Percentiles rank a stretch among this genome's conserved stretches.
phyloP scores from a whole-genome alignment of 2,797 vertebrate genomes.

The Anguilla anguilla region DNA sequence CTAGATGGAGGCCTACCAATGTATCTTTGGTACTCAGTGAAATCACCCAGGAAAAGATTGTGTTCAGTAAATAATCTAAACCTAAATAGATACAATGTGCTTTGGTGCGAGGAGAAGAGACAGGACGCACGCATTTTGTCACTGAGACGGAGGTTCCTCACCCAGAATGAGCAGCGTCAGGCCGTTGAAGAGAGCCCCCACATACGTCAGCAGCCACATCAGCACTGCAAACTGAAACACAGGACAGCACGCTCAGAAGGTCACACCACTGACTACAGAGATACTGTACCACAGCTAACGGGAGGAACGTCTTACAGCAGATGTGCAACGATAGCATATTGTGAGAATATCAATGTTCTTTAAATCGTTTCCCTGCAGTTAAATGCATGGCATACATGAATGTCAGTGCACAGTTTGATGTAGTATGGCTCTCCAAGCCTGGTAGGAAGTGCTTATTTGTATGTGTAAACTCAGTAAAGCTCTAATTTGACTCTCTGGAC shows the following conservation, averaged over 20 bases:
- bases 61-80: background rate
- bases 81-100: background rate
- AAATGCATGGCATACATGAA: background rate
- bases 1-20: background rate
- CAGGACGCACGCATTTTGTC: background rate
- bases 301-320: background rate
- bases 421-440: background rate
- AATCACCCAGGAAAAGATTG: background rate
- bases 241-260: slow-evolving; percentile 24
- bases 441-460: background rate
- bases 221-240: slow-evolving; percentile 92
- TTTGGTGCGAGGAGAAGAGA: background rate
- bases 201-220: slow-evolving; percentile 99
- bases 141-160: slow-evolving; percentile 66
- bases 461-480: background rate
- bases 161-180: slow-evolving; percentile 97
- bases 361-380: background rate
- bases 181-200: slow-evolving; percentile 98
- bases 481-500: background rate
- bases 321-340: too few species aligned
- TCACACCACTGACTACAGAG: background rate
- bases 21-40: background rate
- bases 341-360: background rate
- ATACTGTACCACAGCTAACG: background rate
- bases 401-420: background rate